Percentiles rank a stretch among this genome's conserved stretches.
phyloP scores from a whole-genome alignment of 2,113 vertebrate genomes.

The Centropus bengalensis region DNA sequence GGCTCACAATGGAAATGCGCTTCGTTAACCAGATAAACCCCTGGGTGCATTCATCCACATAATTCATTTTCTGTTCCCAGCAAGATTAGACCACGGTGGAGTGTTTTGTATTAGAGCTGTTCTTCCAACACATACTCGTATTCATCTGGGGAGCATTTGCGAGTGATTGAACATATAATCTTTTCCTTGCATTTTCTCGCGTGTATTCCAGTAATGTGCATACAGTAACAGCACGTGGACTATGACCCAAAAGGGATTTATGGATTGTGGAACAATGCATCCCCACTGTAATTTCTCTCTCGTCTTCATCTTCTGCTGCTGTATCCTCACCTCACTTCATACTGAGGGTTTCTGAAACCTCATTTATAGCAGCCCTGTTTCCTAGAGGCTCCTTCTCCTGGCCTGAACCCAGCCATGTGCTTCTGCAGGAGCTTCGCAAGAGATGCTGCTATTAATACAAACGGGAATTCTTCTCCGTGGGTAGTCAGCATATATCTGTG shows the following conservation, averaged over 20 bases:
- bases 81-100: fast-evolving
- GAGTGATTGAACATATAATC: conserved; percentile 52
- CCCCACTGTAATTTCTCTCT: conserved; percentile 1
- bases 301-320: neutral
- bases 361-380: neutral
- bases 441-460: neutral
- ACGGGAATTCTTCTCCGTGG: fast-evolving
- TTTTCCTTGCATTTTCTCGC: neutral
- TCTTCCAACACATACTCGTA: neutral
- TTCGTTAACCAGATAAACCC: fast-evolving
- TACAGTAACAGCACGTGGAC: neutral
- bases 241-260: conserved; percentile 21
- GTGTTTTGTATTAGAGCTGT: neutral
- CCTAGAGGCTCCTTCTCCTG: neutral
- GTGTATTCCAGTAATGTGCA: neutral
- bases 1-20: fast-evolving
- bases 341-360: neutral
- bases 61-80: neutral
- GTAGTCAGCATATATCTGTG: neutral
- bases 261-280: neutral
- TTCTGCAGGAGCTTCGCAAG: neutral
- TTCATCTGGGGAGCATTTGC: conserved; percentile 18
- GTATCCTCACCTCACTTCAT: neutral
- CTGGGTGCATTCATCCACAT: neutral
- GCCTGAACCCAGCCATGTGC: neutral